phyloP scores from a whole-genome alignment of 2,113 vertebrate species.

The Alexandromys fortis region DNA sequence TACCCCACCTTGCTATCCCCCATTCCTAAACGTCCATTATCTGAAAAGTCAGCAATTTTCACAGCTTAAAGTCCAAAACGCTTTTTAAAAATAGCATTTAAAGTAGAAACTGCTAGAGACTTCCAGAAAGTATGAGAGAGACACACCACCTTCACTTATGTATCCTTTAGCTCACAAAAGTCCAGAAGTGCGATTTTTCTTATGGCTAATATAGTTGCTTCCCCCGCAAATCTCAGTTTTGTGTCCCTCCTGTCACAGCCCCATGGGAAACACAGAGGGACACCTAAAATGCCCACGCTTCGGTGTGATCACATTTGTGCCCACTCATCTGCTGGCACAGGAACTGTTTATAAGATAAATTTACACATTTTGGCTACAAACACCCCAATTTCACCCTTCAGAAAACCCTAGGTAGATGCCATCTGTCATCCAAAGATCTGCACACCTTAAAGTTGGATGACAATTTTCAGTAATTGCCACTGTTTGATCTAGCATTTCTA shows the following conservation, averaged over 20 bases:
- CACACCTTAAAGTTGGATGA: neutral
- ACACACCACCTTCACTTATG: neutral
- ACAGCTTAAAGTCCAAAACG: conserved; percentile 40
- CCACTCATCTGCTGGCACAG: neutral
- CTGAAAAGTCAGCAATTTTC: conserved; percentile 47
- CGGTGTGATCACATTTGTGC: neutral
- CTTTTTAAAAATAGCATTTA: conserved; percentile 39
- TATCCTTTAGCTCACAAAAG: conserved; percentile 44
- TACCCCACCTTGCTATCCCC: neutral
- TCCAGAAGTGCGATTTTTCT: neutral
- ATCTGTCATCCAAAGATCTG: conserved; percentile 35
- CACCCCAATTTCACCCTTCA: conserved; percentile 21
- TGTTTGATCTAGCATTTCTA: neutral
- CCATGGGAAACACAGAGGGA: neutral
- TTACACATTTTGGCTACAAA: neutral
- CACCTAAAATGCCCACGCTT: neutral
- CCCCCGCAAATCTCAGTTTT: neutral
- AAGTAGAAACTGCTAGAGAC: neutral
- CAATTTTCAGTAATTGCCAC: conserved; percentile 44
- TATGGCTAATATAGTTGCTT: conserved; percentile 6
- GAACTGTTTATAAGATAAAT: neutral
- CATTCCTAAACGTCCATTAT: conserved; percentile 46
- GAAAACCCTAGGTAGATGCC: conserved; percentile 6
- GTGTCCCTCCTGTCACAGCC: neutral
- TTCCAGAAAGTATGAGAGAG: conserved; percentile 48